Percentiles rank a stretch among this genome's conserved stretches.
Evolutionary conservation across 1,140 invertebrate genomes (phyloP).

Genomic region (Drosophila tropicalis): DNA sequence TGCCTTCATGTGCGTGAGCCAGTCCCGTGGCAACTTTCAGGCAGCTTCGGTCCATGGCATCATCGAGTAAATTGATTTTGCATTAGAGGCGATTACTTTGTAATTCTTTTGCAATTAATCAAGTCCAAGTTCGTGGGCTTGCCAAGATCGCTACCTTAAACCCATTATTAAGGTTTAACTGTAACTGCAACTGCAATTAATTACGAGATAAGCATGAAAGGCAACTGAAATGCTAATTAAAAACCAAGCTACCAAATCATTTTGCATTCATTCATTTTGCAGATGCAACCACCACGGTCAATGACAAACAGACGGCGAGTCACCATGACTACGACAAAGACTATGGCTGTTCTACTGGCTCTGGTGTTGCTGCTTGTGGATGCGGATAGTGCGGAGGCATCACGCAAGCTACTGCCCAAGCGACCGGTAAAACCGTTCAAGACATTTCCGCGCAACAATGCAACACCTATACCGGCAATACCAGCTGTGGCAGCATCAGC

Average conservation of each 20-base stretch:
- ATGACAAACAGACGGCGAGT: constrained; percentile 68
- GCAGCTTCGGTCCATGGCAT: constrained; percentile 11
- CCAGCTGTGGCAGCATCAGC: constrained; percentile 46
- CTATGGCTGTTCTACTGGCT: constrained; percentile 37
- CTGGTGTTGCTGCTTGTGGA: constrained; percentile 50
- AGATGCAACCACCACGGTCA: constrained; percentile 67
- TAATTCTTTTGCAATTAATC: constrained; percentile 70
- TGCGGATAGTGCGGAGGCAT: constrained; percentile 61
- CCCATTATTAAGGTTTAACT: constrained; percentile 76
- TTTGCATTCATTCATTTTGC: constrained; percentile 38
- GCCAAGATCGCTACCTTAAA: constrained; percentile 43
- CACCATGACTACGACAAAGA: constrained; percentile 61
- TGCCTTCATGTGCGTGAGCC: constrained; percentile 49
- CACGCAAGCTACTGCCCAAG: constrained; percentile 64
- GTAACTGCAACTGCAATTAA: constrained; percentile 72
- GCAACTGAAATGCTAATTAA: constrained; percentile 72
- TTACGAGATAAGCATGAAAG: constrained; percentile 70
- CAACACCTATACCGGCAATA: constrained; percentile 59
- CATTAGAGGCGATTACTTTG: constrained; percentile 51
- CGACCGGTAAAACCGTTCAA: constrained; percentile 82
- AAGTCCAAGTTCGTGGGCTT: constrained; percentile 66
- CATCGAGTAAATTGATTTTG: constrained; percentile 71
- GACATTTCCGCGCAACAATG: constrained; percentile 72
- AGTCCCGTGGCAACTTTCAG: neutral
- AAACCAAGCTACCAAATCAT: constrained; percentile 69